Base-by-base conservation (phyloP, 2,113 vertebrate genomes). In the Abramis brama region DNA sequence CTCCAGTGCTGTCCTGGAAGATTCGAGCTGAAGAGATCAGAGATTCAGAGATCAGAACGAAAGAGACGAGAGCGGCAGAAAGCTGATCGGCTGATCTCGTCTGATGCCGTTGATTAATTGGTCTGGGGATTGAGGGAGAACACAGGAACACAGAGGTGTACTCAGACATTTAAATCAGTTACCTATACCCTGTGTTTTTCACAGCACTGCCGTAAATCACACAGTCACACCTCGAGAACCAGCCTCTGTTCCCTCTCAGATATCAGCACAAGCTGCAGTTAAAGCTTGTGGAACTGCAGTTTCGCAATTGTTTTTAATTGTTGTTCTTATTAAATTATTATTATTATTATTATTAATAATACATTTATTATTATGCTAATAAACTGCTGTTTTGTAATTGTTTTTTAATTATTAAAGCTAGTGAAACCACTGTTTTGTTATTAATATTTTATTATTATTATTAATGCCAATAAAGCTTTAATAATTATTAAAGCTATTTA, bases 51-150 rank as follows among this genome's bases (percentile, higher is more conserved):
- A 59, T 36, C 52, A 59, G 76, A 79, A 39, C 27, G 6, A 19
- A 76, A 19, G 50, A 21, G 1, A 19, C 5, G 75, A 36, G 25
- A 30, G 74, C 15, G 17, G 23, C 75, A 33, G 39, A 39, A 6
- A 39, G 55, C 27, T 36, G 27, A 78, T 78, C 36, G 76, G 76
- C 30, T 59, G 30, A 59, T 59, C 52, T 12, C 21, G 30, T 59
- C 52, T 43, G 33, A 60, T 60, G 17, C 21, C 43, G 21, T 64
- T 80, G 59, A 80, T 80, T 62, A 80, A 80, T 80, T 64, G 57
- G 57, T 13, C 57, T 80, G 78, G 33, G 23, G 23, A 62, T 45
- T 27, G 57, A 80, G 57, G 23, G 10, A 19, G 78, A 79, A 79
- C 78, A 59, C 10, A 23, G 27, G 78, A 79, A 79, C 78, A 59